Conservation (phyloP, 2,113 vertebrate genomes). For the Rhinoptilus africanus region DNA sequence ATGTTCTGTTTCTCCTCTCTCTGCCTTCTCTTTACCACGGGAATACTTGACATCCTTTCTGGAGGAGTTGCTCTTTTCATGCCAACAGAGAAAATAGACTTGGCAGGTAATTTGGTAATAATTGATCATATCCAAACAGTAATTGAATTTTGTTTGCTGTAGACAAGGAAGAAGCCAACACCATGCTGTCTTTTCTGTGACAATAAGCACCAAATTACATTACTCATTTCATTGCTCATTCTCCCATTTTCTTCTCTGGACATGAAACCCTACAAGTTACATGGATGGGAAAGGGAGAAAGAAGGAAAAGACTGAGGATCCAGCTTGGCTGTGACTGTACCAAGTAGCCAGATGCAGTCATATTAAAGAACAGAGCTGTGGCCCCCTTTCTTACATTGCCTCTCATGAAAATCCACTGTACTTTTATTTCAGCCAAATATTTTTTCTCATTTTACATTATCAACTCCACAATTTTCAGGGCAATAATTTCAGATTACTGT, state of each 20-base stretch:
- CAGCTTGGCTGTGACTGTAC: background rate
- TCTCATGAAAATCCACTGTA: background rate
- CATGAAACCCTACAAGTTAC: background rate
- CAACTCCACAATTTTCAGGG: background rate
- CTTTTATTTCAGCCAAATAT: background rate
- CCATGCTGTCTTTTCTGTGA: background rate
- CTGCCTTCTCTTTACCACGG: background rate
- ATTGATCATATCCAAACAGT: constrained; percentile 53
- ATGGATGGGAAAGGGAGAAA: background rate
- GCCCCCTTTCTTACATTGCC: background rate
- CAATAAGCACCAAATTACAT: constrained; percentile 6
- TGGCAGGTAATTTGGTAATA: constrained; percentile 47
- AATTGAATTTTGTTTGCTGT: constrained; percentile 60
- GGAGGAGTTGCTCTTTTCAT: constrained; percentile 2
- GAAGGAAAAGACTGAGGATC: background rate
- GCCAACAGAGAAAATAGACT: constrained; percentile 35
- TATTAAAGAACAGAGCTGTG: background rate
- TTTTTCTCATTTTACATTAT: background rate
- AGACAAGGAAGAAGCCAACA: background rate
- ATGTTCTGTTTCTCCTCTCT: constrained; percentile 13
- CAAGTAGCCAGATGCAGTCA: background rate
- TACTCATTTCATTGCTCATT: background rate
- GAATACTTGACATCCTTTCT: constrained; percentile 37
- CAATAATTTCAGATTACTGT: background rate
- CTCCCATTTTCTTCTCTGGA: background rate